phyloP scores from a whole-genome alignment of 1,140 invertebrate species.

The Diorhabda carinulata region DNA sequence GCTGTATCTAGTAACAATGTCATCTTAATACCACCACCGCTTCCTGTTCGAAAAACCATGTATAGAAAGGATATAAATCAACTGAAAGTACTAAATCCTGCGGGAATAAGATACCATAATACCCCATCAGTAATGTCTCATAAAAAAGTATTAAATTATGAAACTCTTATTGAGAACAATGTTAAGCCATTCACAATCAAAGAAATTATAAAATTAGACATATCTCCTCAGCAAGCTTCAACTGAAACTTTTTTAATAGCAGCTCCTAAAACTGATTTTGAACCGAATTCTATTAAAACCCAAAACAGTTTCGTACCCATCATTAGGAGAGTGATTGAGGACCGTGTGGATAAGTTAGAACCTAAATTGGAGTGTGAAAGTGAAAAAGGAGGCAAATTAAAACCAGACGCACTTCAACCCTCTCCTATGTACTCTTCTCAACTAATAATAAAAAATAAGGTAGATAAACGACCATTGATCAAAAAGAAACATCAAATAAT shows the following conservation, averaged over 20 bases:
- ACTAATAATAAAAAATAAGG: conserved; percentile 26
- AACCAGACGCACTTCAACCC: conserved; percentile 54
- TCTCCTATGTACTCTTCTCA: conserved; percentile 58
- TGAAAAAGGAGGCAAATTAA: conserved; percentile 50
- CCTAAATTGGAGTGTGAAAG: conserved; percentile 50
- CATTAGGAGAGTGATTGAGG: conserved; percentile 56
- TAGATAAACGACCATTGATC: conserved; percentile 33
- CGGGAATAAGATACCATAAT: too few species aligned
- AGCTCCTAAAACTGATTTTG: conserved; percentile 62
- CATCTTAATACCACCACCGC: conserved; percentile 4
- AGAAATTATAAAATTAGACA: conserved; percentile 34
- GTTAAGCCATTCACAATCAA: neutral
- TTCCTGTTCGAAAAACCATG: neutral
- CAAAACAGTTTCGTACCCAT: conserved; percentile 81
- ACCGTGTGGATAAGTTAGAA: conserved; percentile 52
- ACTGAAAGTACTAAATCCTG: too few species aligned
- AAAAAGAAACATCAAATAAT: conserved; percentile 46
- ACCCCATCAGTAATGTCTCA: neutral
- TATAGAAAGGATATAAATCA: too few species aligned
- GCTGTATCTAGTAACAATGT: conserved; percentile 4
- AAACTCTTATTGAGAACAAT: neutral
- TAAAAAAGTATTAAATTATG: neutral
- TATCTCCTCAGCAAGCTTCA: conserved; percentile 39
- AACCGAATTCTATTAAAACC: conserved; percentile 73
- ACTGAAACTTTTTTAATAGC: conserved; percentile 28